These are phyloP conservation scores for Malacosoma neustria DNA, from an alignment of 2,888 invertebrate genomes.

Conservation along the genomic window DNA sequence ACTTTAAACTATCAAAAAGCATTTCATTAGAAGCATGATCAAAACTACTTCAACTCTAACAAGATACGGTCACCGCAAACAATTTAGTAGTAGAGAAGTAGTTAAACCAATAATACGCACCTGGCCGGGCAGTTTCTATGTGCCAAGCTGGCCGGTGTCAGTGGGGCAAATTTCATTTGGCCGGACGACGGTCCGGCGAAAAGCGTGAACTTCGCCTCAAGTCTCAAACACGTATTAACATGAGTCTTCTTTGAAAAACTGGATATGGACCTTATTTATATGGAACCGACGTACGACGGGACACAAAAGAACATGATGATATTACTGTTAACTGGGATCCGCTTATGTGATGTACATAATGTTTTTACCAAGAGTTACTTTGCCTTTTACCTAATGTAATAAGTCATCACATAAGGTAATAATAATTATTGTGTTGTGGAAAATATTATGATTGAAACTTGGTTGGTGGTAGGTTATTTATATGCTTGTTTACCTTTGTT, in stretches of 20 bases:
- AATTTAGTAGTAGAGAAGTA: conserved; percentile 5
- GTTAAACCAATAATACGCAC: conserved; percentile 37
- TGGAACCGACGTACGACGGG: conserved; percentile 62
- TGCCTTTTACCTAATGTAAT: conserved; percentile 22
- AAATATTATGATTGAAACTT: no score
- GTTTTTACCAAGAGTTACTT: conserved; percentile 50
- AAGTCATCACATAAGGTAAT: no score
- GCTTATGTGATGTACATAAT: conserved; percentile 61
- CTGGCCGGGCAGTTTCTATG: conserved; percentile 29
- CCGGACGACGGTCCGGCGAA: conserved; percentile 32
- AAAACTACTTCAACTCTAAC: no score
- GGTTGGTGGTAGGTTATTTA: no score
- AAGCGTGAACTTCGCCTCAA: conserved; percentile 44
- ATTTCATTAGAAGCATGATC: no score
- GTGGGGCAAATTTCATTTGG: conserved; percentile 67
- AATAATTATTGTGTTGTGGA: no score
- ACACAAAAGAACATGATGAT: conserved; percentile 65
- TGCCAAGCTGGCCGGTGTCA: conserved; percentile 39
- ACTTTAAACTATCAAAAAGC: no score
- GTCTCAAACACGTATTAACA: conserved; percentile 65
- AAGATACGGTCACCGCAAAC: conserved; percentile 1
- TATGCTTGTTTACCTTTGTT: no score
- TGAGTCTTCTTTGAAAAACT: conserved; percentile 66
- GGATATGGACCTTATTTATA: conserved; percentile 69
- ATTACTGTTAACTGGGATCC: conserved; percentile 52